A percentile compares a stretch with the other conserved stretches of the same genome.
These are phyloP conservation scores for Esox niger DNA, from an alignment of 2,113 vertebrate genomes.

Conservation along the genomic window DNA sequence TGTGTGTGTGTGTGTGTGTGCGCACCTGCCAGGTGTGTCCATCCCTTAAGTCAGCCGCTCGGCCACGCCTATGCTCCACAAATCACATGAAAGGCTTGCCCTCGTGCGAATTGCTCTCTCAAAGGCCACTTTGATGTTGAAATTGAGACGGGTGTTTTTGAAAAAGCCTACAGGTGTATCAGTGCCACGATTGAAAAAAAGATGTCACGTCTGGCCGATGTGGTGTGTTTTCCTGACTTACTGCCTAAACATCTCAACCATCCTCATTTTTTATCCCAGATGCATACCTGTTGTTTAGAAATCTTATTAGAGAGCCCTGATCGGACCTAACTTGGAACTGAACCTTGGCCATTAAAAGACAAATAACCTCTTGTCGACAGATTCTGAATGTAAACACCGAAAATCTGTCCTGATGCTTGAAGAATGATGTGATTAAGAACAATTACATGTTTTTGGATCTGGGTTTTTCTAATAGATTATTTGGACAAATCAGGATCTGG, in stretches of 20 bases:
- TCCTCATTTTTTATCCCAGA: constrained; percentile 29
- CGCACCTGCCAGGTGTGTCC: constrained; percentile 75
- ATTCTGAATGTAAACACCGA: no score
- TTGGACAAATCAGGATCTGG: no score
- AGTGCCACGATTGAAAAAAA: constrained; percentile 54
- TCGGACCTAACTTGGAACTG: constrained; percentile 35
- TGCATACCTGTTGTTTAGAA: constrained; percentile 36
- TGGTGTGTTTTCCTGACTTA: constrained; percentile 62
- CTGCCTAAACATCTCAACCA: background rate
- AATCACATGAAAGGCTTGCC: constrained; percentile 72
- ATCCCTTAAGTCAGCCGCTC: constrained; percentile 58
- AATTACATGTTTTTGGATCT: no score
- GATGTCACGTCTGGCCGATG: constrained; percentile 42
- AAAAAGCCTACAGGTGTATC: constrained; percentile 68
- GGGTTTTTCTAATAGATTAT: no score
- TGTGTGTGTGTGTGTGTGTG: constrained; percentile 37
- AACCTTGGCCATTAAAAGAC: background rate
- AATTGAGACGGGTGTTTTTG: constrained; percentile 67
- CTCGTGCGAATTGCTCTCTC: constrained; percentile 64
- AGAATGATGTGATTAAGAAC: no score
- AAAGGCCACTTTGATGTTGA: constrained; percentile 76
- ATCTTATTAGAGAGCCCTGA: constrained; percentile 39
- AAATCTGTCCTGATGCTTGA: no score
- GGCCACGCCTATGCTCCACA: constrained; percentile 68
- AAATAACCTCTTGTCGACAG: no score